Evolutionary conservation across 2,888 invertebrate genomes (phyloP), one percentile per base, ranked within the genome.

Genomic region (Melanostoma mellinum): DNA sequence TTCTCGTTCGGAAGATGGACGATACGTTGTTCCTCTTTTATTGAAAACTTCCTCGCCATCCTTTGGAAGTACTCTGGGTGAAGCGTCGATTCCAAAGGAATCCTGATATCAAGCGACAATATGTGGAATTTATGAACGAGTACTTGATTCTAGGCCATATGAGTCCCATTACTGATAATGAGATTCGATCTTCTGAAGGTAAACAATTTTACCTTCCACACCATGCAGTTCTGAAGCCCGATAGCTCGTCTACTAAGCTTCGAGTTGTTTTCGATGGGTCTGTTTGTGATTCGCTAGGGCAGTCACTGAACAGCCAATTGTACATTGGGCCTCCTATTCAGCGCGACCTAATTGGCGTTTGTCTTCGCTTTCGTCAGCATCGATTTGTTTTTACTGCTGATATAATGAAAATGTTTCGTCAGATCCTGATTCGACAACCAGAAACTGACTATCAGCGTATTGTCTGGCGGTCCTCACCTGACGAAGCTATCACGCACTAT

Each of bases 201-300:
- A 52, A 20, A 33, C 6, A 52, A 30, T 75, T 72, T 53, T 86
- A 85, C 38, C 50, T 85, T 40, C 55, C 85, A 35, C 77, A 86
- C 38, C 85, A 86, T 69, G 73, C 79, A 3, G 79, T 82, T 3
- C 55, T 77, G 1, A 80, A 77, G 55, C 58, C 76, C 3, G 65
- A 68, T 20, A 86, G 75, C 42, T 52, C 79, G 38, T 72, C 5
- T n/a, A 46, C 32, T 5, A 82, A 82, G 35, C 32, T 77, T 32
- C 9, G 65, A 6, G 67, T 77, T 0, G 69, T 77, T 9, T 76
- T 82, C 55, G 68, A 72, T 46, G 81, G 67, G 20, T 72, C 74
- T 0, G 71, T 77, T 10, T 67, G 67, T 8, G 55, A 63, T 46
- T 30, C 35, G 10, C 42, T 46, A 46, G 74, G 65, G 8, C 33